Evolutionary conservation across 2,113 vertebrate genomes (phyloP).

Genomic region (Otolemur garnettii): DNA sequence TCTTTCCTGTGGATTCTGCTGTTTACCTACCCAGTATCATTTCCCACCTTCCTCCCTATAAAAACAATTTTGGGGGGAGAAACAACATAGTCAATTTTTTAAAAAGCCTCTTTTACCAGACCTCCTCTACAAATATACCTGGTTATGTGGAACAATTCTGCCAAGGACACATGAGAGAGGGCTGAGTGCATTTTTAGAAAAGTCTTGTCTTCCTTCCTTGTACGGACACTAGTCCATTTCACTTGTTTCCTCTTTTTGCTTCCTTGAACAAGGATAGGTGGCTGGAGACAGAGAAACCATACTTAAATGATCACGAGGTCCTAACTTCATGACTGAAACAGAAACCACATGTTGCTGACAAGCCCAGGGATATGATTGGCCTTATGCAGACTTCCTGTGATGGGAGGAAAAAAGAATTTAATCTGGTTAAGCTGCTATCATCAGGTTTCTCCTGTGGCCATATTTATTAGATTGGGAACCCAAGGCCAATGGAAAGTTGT

Average conservation of each 20-base stretch:
- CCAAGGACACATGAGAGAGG: background rate
- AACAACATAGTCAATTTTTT: no score
- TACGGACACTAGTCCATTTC: background rate
- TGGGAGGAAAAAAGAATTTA: background rate
- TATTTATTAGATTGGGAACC: background rate
- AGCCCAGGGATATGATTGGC: no score
- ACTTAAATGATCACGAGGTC: background rate
- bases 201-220: background rate
- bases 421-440: background rate
- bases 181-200: background rate
- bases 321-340: fast-evolving
- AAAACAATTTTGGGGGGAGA: no score
- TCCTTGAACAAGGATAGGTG: background rate
- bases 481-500: background rate
- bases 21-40: no score
- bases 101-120: no score
- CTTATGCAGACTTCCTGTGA: fast-evolving
- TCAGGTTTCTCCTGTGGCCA: background rate
- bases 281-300: background rate
- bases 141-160: background rate
- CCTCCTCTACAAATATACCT: no score
- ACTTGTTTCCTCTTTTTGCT: background rate
- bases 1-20: no score
- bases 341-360: background rate
- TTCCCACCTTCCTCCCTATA: no score